Evolutionary conservation across 2,113 vertebrate species (phyloP), one percentile per base, ranked within the genome.

Genomic region (Pelobates fuscus): DNA sequence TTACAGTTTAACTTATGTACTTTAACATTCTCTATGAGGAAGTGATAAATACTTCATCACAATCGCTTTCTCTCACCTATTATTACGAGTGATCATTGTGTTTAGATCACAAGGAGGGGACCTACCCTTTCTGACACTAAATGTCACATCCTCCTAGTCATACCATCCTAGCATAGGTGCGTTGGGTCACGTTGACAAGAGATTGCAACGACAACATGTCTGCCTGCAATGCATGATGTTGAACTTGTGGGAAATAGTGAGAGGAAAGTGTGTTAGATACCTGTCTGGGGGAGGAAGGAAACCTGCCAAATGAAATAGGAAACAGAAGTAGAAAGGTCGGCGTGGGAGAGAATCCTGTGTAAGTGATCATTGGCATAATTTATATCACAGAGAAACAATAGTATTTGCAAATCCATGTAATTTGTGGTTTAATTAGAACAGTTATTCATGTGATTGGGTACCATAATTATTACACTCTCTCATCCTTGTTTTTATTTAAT

Each of bases 281-380:
- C 24, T 75, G 60, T 55, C 12, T 49, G 2, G n/a, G 12, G 25
- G 18, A 54, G 64, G 65, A 61, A 76, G 46, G 43, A 76, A 66
- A 14, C 57, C 70, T 30, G 27, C 67, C 30, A 12, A 30, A 29
- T 71, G 76, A 71, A 66, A 30, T 23, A 72, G 63, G 69, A 78
- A 72, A 37, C 30, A 5, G 14, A 67, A 27, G 41, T 29, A 46
- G 41, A 72, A 72, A 67, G 55, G 27, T 67, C 57, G 37, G 37
- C 2, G 2, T 8, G 37, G 37, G 37, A 41, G 1, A 12, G 37
- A 41, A 41, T 1, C 14, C 7, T 41, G 37, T 41, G 37, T 41
- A 12, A 8, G 2, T 41, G 37, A 1, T 1, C 14, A 12, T 41
- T 41, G 14, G 1, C 7, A 12, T 41, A 41, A n/a, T n/a, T n/a